Conservation (phyloP, 2,888 invertebrate genomes). For the Mimumesa dahlbomi region DNA sequence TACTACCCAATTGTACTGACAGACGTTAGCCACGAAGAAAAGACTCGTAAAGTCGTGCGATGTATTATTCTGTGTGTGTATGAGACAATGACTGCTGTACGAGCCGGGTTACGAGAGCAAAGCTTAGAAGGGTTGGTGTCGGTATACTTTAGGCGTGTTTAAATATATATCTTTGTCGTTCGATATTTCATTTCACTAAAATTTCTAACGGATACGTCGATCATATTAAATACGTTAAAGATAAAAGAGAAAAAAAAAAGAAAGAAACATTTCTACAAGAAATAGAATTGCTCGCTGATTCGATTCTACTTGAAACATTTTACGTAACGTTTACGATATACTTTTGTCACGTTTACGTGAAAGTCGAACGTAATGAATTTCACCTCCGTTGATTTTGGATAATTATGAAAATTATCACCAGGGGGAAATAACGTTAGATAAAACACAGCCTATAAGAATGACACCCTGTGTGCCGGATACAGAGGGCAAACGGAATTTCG, state of each 20-base stretch:
- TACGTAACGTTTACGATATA: not conserved
- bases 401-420: not conserved
- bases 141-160: slow-evolving; percentile 9
- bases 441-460: not conserved
- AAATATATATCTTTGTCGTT: not conserved
- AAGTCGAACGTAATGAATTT: not conserved
- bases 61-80: slow-evolving; percentile 49
- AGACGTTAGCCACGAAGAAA: slow-evolving; percentile 51
- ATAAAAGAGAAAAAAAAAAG: too few relatives aligned
- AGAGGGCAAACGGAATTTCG: not conserved
- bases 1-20: slow-evolving; percentile 46
- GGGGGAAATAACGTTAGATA: not conserved
- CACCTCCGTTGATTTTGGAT: not conserved
- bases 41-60: slow-evolving; percentile 55
- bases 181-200: not conserved
- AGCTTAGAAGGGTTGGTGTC: slow-evolving; percentile 14
- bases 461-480: slow-evolving; percentile 5
- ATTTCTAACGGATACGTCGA: not conserved
- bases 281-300: too few relatives aligned
- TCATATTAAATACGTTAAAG: too few relatives aligned
- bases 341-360: not conserved
- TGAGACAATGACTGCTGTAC: slow-evolving; percentile 39
- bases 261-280: too few relatives aligned
- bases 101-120: slow-evolving; percentile 43
- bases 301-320: too few relatives aligned